Base-by-base conservation (phyloP, 2,797 vertebrate genomes). In the Peromyscus eremicus region DNA sequence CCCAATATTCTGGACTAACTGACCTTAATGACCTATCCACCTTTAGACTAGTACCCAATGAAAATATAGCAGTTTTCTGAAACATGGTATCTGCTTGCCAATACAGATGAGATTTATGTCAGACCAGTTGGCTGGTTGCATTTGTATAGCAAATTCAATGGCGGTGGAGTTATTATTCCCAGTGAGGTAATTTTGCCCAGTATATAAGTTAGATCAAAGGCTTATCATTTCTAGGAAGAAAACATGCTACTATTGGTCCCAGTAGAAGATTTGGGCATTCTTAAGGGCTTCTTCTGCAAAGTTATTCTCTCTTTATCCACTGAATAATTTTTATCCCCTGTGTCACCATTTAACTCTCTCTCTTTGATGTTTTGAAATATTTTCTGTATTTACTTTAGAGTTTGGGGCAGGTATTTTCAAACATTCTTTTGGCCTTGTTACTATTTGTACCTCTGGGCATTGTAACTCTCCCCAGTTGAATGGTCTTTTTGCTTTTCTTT, bases 401-500 rank as follows among this genome's bases (percentile, higher is more conserved):
- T 11, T 70, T 90, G 34, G 60, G 49, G 40, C 43, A 57, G 57
- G 3, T 80, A 16, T n/a, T 96, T 95, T 83, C 57, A 91, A 43
- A 81, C 43, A 68, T 27, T 81, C 37, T 60, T 95, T 89, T 49
- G 43, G 43, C 37, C 37, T 80, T 1, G 0, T 91, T 68, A 25
- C 57, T 79, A 25, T 52, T 76, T 85, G 60, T 32, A 43, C 27
- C 29, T 76, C 77, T 93, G 77, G 55, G 66, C 46, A 52, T 71
- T 43, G 3, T 62, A 27, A 12, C 43, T 77, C 16, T 79, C 60
- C 46, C 34, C 55, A 14, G 11, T 6, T 57, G 55, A 68, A 66
- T 23, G 6, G 12, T 55, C 75, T 46, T 7, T 62, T 80, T 81
- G 19, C 25, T 25, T 86, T 73, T 87, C 10, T 93, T 64, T 49